Evolutionary conservation across 2,888 invertebrate genomes (phyloP).

Genomic region (Aethes cnicana): DNA sequence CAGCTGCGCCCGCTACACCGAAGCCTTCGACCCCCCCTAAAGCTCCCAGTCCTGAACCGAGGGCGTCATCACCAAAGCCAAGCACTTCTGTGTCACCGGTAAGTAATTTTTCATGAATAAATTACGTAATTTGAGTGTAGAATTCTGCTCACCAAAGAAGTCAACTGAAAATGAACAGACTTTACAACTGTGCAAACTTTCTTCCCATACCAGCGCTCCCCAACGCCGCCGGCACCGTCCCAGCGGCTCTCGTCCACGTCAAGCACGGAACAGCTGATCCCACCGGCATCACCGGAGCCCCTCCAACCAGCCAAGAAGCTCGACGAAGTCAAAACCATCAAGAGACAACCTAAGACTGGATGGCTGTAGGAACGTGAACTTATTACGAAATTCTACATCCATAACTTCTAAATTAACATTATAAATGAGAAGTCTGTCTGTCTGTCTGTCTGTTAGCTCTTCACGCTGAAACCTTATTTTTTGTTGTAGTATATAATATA

Average conservation of each 20-base stretch:
- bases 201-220: conserved; percentile 38
- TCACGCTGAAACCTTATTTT: too few relatives aligned
- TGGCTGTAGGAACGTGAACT: conserved; percentile 72
- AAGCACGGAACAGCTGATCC: conserved; percentile 79
- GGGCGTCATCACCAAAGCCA: conserved; percentile 47
- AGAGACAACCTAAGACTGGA: conserved; percentile 82
- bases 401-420: too few relatives aligned
- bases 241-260: conserved; percentile 62
- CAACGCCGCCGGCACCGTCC: conserved; percentile 49
- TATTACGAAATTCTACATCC: background rate
- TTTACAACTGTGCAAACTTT: conserved; percentile 11
- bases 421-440: too few relatives aligned
- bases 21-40: conserved; percentile 1
- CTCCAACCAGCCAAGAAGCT: conserved; percentile 68
- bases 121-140: too few relatives aligned
- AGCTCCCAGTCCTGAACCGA: conserved; percentile 33
- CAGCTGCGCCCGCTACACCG: background rate
- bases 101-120: too few relatives aligned
- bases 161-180: too few relatives aligned
- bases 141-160: too few relatives aligned
- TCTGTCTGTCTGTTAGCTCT: too few relatives aligned
- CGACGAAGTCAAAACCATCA: conserved; percentile 80
- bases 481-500: too few relatives aligned
- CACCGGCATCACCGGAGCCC: conserved; percentile 65
- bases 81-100: conserved; percentile 41